These are phyloP conservation scores for Sternotherus odoratus DNA, from an alignment of 2,797 vertebrate species.

Conservation along the genomic window DNA sequence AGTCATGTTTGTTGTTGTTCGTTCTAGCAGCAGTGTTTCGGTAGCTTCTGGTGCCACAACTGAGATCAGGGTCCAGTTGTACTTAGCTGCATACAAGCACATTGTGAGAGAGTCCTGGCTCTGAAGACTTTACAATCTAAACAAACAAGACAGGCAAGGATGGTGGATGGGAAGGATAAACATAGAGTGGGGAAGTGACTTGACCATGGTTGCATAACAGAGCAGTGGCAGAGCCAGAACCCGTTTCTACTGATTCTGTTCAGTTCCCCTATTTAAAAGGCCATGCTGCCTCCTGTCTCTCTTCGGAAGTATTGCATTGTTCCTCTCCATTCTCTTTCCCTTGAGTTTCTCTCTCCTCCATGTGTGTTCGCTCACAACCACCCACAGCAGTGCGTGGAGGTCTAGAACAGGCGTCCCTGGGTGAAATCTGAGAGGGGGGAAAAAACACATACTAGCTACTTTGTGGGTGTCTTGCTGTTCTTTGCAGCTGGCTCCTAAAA, in stretches of 20 bases:
- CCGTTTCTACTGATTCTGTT: neutral
- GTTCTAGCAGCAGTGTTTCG: neutral
- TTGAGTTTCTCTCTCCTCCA: accelerated
- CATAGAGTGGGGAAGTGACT: neutral
- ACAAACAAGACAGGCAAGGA: neutral
- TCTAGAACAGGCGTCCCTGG: accelerated
- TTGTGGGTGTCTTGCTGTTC: neutral
- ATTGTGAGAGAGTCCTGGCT: neutral
- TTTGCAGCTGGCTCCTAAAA: neutral
- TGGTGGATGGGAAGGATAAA: accelerated
- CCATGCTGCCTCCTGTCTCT: neutral
- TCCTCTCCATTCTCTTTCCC: neutral
- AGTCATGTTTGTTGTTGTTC: neutral
- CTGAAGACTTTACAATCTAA: neutral
- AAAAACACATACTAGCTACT: neutral
- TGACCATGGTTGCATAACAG: neutral
- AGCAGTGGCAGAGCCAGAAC: neutral
- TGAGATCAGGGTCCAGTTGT: neutral
- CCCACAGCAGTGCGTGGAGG: neutral
- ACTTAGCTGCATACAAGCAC: neutral
- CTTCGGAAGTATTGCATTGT: accelerated
- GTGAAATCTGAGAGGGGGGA: conserved; percentile 18
- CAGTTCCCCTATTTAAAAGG: neutral
- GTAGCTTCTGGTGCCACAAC: neutral
- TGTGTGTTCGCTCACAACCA: accelerated